A percentile compares a stretch with the other conserved stretches of the same genome.
phyloP scores from a whole-genome alignment of 2,113 vertebrate genomes.

The Myotis lucifugus region DNA sequence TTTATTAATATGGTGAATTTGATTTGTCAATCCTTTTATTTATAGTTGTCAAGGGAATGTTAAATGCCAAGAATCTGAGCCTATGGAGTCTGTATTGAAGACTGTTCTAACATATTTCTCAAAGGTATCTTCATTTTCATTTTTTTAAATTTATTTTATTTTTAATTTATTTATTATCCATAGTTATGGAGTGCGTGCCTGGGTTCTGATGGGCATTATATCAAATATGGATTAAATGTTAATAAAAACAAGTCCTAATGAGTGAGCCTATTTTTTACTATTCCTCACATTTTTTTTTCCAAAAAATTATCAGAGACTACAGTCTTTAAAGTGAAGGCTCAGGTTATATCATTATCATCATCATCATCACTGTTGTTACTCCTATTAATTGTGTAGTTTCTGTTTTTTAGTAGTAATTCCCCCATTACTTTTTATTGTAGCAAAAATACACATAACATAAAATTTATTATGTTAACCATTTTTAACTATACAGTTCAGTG shows the following conservation, averaged over 20 bases:
- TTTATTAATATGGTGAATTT: neutral
- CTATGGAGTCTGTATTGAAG: neutral
- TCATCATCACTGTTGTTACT: neutral
- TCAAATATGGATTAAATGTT: neutral
- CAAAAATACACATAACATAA: neutral
- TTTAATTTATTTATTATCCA: neutral
- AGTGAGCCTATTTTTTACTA: neutral
- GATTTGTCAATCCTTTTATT: constrained; percentile 1
- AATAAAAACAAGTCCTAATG: neutral
- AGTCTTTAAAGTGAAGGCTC: neutral
- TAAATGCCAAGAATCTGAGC: neutral
- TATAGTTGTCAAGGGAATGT: neutral
- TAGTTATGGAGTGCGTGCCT: neutral
- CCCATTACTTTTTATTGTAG: neutral
- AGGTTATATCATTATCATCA: neutral
- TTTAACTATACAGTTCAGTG: neutral
- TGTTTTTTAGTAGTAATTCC: neutral
- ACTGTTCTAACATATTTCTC: neutral
- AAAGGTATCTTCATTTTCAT: neutral
- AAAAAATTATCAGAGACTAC: neutral
- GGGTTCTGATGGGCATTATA: neutral
- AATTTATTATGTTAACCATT: neutral
- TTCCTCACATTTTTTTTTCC: too few species aligned
- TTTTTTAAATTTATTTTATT: neutral
- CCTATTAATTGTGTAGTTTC: neutral